Conservation (phyloP, 2,888 invertebrate species). For the Bombyx huttoni region DNA sequence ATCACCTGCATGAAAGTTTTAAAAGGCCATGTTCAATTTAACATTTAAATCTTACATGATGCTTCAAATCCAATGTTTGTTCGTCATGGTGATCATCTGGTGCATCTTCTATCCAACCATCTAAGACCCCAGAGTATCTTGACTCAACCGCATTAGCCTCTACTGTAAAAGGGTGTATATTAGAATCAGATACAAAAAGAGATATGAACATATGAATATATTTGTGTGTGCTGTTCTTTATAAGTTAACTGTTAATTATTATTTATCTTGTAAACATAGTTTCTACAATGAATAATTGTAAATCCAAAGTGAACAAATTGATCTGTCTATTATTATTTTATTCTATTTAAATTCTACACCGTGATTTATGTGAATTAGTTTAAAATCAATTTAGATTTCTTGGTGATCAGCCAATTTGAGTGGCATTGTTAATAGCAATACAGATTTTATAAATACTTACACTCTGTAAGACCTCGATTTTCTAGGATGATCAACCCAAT, state of each 20-base stretch:
- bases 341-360: neutral
- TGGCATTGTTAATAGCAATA: neutral
- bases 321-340: too few relatives aligned
- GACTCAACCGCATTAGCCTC: conserved; percentile 74
- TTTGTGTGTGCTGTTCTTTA: neutral
- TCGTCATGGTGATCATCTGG: conserved; percentile 66
- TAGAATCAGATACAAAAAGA: neutral
- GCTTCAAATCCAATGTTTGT: conserved; percentile 63
- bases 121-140: conserved; percentile 80
- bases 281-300: too few relatives aligned
- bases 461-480: conserved; percentile 83
- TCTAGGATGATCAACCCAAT: conserved; percentile 85
- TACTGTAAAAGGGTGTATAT: conserved; percentile 25
- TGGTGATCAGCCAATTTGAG: neutral
- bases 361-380: neutral
- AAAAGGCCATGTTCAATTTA: too few relatives aligned
- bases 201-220: neutral
- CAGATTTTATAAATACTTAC: conserved; percentile 63
- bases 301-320: too few relatives aligned
- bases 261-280: too few relatives aligned
- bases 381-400: neutral
- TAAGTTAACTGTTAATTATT: too few relatives aligned
- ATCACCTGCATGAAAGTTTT: too few relatives aligned
- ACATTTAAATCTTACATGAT: conserved; percentile 42
- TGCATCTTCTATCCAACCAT: conserved; percentile 83